These are phyloP conservation scores for Solea senegalensis DNA, from an alignment of 2,113 vertebrate species.

Conservation along the genomic window DNA sequence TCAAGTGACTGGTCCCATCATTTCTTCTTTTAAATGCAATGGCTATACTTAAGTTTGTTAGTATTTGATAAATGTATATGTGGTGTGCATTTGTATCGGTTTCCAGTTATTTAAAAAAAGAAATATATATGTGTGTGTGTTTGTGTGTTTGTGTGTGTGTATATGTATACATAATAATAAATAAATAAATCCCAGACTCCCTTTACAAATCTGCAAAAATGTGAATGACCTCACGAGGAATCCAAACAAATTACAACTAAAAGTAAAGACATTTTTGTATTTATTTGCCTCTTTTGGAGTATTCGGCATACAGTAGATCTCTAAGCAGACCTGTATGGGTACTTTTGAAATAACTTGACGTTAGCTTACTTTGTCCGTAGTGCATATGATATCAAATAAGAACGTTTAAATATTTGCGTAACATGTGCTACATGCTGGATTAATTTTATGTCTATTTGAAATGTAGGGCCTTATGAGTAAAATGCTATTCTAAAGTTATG, in stretches of 20 bases:
- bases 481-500: not conserved
- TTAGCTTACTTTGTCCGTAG: not conserved
- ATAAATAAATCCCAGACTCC: not conserved
- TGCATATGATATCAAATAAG: not conserved
- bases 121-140: too few relatives aligned
- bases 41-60: too few relatives aligned
- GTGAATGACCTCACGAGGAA: accelerated
- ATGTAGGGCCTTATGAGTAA: not conserved
- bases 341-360: not conserved
- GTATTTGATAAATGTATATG: too few relatives aligned
- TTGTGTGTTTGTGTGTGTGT: too few relatives aligned
- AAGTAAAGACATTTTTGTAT: not conserved
- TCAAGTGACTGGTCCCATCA: not conserved
- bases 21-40: not conserved
- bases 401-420: not conserved
- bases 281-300: accelerated
- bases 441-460: not conserved
- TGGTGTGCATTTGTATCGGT: too few relatives aligned
- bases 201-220: not conserved
- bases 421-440: not conserved
- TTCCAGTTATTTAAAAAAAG: not conserved
- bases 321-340: not conserved
- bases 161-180: not conserved
- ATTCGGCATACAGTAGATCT: not conserved
- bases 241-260: not conserved